Evolutionary conservation across 2,797 vertebrate species (phyloP), one percentile per base, ranked within the genome.

Genomic region (Coregonus suidteri): DNA sequence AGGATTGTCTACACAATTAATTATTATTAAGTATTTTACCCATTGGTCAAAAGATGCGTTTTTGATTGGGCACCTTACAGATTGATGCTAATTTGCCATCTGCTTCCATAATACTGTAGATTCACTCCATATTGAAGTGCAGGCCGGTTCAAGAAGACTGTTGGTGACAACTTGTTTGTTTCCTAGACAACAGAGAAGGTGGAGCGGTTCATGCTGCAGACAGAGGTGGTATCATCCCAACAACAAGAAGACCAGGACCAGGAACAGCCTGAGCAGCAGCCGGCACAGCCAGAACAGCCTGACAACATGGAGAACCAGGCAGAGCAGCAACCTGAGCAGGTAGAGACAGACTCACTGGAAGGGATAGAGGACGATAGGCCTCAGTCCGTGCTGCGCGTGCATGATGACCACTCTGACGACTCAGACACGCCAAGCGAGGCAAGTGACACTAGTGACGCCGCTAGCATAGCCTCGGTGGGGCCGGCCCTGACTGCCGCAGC

Each of bases 111-210:
- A 1, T 25, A 25, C 59, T 3, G 59, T 25, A 9, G 9, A 47
- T 47, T 30, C 59, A 25, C 20, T 9, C 7, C 4, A 9, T 62
- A 9, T 20, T 30, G 11, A 11, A 64, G 54, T n/a, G 53, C n/a
- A 37, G 9, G 41, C 71, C 5, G 20, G 11, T 37, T 18, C 35
- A 73, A 73, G 73, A 71, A 20, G 71, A 37, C 71, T 54, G 16
- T 56, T 52, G 54, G 51, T 51, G 11, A 9, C 14, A 1, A 15
- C 1, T 66, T 76, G 18, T 47, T 41, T 83, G 13, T 86, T 82
- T 86, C 47, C 0, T 94, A 98, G 97, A 95, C 93, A 75, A 93
- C 91, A 14, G 96, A 97, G 75, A 91, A 89, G 4, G 92, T 93
- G 62, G 91, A 93, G 81, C 88, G 65, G 0, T 34, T 89, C 41